These are phyloP conservation scores for Tupaia tana DNA, from an alignment of 2,113 vertebrate species.

Conservation along the genomic window DNA sequence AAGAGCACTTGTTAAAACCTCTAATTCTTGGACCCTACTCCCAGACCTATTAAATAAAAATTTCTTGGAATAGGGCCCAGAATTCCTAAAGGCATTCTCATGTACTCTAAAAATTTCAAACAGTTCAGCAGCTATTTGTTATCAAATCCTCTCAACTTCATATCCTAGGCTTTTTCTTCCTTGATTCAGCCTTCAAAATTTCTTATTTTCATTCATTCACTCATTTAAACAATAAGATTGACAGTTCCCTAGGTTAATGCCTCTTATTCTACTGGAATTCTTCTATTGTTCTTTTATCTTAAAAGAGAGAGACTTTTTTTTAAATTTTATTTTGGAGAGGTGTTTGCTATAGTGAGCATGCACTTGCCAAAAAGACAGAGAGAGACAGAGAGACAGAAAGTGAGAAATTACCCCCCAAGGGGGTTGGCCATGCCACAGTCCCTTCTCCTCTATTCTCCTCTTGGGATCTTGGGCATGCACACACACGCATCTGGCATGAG, in stretches of 20 bases:
- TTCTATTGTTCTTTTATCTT: too few species aligned
- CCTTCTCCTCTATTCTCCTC: too few species aligned
- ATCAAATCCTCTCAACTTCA: neutral
- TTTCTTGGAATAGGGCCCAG: neutral
- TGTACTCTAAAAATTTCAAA: neutral
- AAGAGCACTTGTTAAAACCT: neutral
- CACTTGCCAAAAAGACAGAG: too few species aligned
- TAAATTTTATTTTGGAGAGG: too few species aligned
- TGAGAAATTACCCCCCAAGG: too few species aligned
- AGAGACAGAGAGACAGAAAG: too few species aligned
- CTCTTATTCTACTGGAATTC: neutral
- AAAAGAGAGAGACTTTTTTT: too few species aligned
- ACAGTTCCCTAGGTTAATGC: neutral
- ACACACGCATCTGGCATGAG: too few species aligned
- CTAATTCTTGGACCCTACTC: neutral
- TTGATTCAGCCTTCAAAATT: neutral
- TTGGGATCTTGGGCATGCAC: too few species aligned
- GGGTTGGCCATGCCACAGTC: too few species aligned
- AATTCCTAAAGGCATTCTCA: neutral
- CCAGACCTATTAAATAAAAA: neutral
- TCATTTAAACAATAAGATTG: neutral
- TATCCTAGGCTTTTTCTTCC: neutral
- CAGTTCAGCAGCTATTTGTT: neutral
- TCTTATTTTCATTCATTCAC: neutral
- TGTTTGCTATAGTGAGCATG: too few species aligned